A percentile compares a stretch with the other conserved stretches of the same genome.
These are phyloP conservation scores for Melieria omissa DNA, from an alignment of 2,888 invertebrate genomes.

Conservation along the genomic window DNA sequence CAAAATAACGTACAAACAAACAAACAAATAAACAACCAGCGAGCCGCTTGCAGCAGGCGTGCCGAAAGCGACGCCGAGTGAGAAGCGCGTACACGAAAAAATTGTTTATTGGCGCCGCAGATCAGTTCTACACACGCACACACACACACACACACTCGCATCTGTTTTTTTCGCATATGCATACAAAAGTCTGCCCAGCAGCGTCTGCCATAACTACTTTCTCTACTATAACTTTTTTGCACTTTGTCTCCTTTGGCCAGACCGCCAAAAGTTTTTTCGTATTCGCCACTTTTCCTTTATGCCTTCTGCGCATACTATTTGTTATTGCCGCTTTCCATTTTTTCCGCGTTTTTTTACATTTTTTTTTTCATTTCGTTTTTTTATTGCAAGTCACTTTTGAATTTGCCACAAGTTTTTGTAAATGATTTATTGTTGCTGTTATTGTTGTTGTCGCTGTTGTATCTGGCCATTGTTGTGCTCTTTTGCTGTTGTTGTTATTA, in stretches of 20 bases:
- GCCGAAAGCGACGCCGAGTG: not conserved
- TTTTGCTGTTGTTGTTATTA: not conserved
- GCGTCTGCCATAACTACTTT: too few relatives aligned
- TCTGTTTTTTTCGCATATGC: too few relatives aligned
- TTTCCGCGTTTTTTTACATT: not conserved
- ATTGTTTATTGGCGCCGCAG: conserved; percentile 38
- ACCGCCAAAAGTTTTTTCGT: not conserved
- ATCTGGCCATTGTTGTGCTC: not conserved
- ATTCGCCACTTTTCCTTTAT: not conserved
- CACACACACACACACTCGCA: too few relatives aligned
- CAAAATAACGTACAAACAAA: conserved; percentile 6
- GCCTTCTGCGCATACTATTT: too few relatives aligned
- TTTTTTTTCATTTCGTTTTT: not conserved
- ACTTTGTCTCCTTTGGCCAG: too few relatives aligned
- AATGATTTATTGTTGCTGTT: too few relatives aligned
- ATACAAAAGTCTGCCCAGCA: too few relatives aligned
- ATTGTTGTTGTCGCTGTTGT: too few relatives aligned
- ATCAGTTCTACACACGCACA: not conserved
- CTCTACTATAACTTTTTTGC: too few relatives aligned
- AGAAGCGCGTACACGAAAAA: conserved; percentile 12
- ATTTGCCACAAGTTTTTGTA: not conserved
- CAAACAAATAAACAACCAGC: not conserved
- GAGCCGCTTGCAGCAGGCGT: not conserved
- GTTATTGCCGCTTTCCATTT: conserved; percentile 2
- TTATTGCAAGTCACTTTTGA: not conserved